These are phyloP conservation scores for Lycopodina hypogea DNA, from an alignment of 37 sponge, comb jelly and placozoan genomes.

Conservation along the genomic window DNA sequence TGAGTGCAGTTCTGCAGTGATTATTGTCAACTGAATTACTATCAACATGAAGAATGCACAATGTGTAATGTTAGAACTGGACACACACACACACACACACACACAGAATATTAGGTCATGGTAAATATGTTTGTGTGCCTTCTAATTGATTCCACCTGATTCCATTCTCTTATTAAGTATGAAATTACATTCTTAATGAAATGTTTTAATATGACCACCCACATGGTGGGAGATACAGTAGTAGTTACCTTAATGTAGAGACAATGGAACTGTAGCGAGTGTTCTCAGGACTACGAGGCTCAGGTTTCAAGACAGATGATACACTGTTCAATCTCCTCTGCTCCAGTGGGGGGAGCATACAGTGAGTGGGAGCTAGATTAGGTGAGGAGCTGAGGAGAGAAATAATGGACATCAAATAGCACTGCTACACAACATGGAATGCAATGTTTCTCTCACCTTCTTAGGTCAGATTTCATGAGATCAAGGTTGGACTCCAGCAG, in stretches of 20 bases:
- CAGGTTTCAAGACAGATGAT: background rate
- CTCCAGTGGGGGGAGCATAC: background rate
- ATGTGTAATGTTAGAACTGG: too few species aligned
- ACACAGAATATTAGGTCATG: too few species aligned
- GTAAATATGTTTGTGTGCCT: too few species aligned
- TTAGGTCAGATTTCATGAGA: background rate
- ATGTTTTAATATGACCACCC: too few species aligned
- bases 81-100: too few species aligned
- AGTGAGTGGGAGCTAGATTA: background rate
- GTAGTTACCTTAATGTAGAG: constrained; percentile 14
- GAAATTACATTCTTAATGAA: too few species aligned
- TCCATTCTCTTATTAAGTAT: too few species aligned
- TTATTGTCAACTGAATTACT: background rate
- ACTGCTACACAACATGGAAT: too few species aligned
- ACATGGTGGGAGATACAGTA: background rate
- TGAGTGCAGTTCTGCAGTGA: constrained; percentile 11
- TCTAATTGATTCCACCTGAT: too few species aligned
- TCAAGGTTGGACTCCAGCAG: constrained; percentile 19
- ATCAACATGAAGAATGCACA: too few species aligned
- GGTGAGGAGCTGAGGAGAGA: constrained; percentile 3
- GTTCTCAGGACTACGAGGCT: background rate
- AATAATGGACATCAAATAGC: too few species aligned
- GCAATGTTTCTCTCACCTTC: constrained; percentile 11
- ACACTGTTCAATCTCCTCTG: constrained; percentile 6
- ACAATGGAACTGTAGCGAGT: constrained; percentile 17